A percentile compares a stretch with the other conserved stretches of the same genome.
Conservation (phyloP, 2,888 invertebrate species). For the Aphrophora alni region DNA sequence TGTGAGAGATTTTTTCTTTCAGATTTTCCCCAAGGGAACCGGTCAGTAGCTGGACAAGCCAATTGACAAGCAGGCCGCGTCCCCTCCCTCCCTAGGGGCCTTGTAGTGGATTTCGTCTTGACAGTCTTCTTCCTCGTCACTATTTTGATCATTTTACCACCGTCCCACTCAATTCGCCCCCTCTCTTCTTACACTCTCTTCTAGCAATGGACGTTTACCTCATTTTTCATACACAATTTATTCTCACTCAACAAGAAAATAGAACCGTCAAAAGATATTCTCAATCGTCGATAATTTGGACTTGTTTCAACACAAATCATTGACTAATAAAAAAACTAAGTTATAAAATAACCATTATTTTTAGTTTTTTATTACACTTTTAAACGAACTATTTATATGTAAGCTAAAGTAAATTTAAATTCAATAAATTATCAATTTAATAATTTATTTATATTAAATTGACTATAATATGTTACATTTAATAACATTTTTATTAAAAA, state of each 20-base stretch:
- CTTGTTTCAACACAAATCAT: too few relatives aligned
- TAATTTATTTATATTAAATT: too few relatives aligned
- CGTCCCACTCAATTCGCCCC: neutral
- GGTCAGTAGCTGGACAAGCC: constrained; percentile 1
- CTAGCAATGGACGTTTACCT: neutral
- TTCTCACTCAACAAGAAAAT: neutral
- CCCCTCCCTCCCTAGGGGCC: neutral
- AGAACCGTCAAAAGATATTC: too few relatives aligned
- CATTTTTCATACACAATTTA: neutral
- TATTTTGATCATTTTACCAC: neutral
- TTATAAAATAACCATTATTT: too few relatives aligned
- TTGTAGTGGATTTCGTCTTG: neutral
- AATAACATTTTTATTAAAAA: too few relatives aligned
- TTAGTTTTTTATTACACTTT: too few relatives aligned
- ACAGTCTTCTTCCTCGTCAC: constrained; percentile 5
- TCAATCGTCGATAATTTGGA: too few relatives aligned
- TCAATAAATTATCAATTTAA: too few relatives aligned
- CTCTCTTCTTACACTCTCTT: neutral
- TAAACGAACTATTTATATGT: too few relatives aligned
- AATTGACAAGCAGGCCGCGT: constrained; percentile 9
- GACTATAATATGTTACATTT: too few relatives aligned
- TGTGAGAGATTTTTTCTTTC: neutral
- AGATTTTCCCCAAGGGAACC: neutral
- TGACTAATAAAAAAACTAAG: too few relatives aligned
- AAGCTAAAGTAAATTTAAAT: too few relatives aligned